Evolutionary conservation across 2,888 invertebrate species (phyloP), one percentile per base, ranked within the genome.

Genomic region (Andrena camellia): DNA sequence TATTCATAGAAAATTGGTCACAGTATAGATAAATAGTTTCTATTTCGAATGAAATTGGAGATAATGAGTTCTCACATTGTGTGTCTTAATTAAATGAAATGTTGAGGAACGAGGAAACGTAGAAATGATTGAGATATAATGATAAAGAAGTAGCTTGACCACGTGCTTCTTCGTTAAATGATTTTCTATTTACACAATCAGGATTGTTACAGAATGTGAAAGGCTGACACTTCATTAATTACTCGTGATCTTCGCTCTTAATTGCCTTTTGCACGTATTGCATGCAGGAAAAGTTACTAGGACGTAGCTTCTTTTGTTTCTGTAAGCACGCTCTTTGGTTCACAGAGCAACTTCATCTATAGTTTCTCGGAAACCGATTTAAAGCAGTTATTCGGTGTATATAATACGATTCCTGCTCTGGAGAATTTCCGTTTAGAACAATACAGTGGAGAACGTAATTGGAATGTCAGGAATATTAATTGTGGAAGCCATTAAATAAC

Each of bases 381-480:
- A 1, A 20, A 66, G n/a, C 59, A 48, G 17, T n/a, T 26, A 29
- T 4, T 5, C 10, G 17, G n/a, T 26, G n/a, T 20, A 6, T 26
- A 48, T 64, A 29, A 23, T 26, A 7, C 2, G 6, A 4, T 33
- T 20, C n/a, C 29, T 48, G n/a, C 29, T 73, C 29, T 29, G 6
- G 17, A 20, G 23, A 26, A 33, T 50, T 10, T 8, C 59, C 48
- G 7, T 70, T 57, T 20, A 29, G 23, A 5, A 7, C 6, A 70
- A 76, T n/a, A 54, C 6, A n/a, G 31, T 33, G n/a, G 33, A 35
- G 29, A 17, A 10, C 23, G n/a, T 35, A 10, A 23, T 20, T 35
- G 13, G 8, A 29, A 23, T 63, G 42, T 48, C n/a, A 23, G 31
- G 33, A 70, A 50, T 59, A 69, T 70, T 42, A 70, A 52, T 54